Conservation (phyloP, 2,113 vertebrate species). For the Chunga burmeisteri region DNA sequence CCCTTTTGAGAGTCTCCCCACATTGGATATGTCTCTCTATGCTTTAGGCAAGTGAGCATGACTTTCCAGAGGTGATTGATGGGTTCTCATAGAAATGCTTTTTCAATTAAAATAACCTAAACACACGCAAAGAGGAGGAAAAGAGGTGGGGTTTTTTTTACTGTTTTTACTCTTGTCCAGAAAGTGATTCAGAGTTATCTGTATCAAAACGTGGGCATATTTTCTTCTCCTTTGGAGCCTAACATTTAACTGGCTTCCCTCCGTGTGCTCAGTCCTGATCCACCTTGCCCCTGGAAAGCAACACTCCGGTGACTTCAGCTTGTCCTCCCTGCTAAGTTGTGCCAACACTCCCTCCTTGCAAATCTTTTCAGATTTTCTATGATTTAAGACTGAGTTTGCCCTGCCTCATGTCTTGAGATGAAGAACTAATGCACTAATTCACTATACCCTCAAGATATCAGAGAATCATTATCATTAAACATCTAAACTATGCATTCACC, state of each 20-base stretch:
- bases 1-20: not conserved
- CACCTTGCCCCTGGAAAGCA: not conserved
- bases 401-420: not conserved
- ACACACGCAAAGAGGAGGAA: not conserved
- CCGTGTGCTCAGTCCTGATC: not conserved
- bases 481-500: not conserved
- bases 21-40: not conserved
- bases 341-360: not conserved
- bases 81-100: not conserved
- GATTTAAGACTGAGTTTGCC: not conserved
- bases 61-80: conserved; percentile 4
- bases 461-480: not conserved
- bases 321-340: not conserved
- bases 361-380: not conserved
- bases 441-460: not conserved
- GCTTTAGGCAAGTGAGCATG: not conserved
- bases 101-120: not conserved
- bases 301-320: not conserved
- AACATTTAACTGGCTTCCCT: not conserved
- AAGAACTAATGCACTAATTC: not conserved
- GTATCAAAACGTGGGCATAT: rapidly evolving
- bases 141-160: not conserved
- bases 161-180: not conserved
- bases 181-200: not conserved
- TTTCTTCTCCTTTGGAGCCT: not conserved